Base-by-base conservation (phyloP, 2,888 invertebrate species). In the Leptinotarsa juncta region DNA sequence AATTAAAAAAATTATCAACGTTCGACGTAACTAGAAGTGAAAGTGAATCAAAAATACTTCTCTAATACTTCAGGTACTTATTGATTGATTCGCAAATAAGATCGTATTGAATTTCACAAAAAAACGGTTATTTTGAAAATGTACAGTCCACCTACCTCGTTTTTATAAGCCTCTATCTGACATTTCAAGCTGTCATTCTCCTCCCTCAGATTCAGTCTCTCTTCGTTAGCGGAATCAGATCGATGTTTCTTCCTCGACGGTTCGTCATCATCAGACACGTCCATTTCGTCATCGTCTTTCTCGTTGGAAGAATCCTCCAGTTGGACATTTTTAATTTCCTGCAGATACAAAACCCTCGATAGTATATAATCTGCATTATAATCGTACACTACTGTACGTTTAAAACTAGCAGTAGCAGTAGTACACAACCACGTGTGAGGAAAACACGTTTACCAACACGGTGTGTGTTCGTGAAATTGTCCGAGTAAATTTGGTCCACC, bases 161-260 rank as follows among this genome's bases (percentile, higher is more conserved):
- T 97, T 87, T 96, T 96, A 85, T 96, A 96, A 0, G 97, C 97
- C 88, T 97, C 97, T 83, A 97, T 87, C 89, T 97, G 96, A 88
- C 97, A 97, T 76, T 94, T 92, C 49, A 98, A 89, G 81, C 94
- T 95, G 83, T 97, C 97, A 85, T 97, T 97, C 86, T 98, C 97
- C 77, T 95, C 94, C 91, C 94, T 89, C 10, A 90, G 81, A 51
- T 79, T 83, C 49, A 84, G 83, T 55, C 81, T 82, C 69, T 85
- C 84, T 65, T 83, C 84, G 42, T 70, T 78, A 16, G 76, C 80
- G 71, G 75, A 73, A 57, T 83, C 84, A 62, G 65, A 79, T 53
- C 71, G 88, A 83, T 83, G 85, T 69, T 85, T 86, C 74, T 85
- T 86, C 49, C 86, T 85, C 2, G 71, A 80, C 2, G 88, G 88